A percentile compares a stretch with the other conserved stretches of the same genome.
Conservation (phyloP, 2,888 invertebrate species). For the Ctena decussata region DNA sequence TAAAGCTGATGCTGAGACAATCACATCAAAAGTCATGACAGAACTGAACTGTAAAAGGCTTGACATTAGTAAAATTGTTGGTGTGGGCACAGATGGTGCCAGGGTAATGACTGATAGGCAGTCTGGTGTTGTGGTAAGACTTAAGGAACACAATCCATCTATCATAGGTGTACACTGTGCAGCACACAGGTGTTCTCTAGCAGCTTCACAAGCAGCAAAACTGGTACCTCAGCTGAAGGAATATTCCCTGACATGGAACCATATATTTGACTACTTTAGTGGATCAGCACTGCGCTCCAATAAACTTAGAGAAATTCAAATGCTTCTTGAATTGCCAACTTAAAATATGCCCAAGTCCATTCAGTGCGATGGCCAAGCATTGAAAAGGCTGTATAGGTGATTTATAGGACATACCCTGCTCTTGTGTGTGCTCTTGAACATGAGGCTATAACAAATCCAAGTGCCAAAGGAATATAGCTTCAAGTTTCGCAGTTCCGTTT, state of each 20-base stretch:
- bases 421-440: conserved; percentile 39
- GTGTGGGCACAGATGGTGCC: conserved; percentile 47
- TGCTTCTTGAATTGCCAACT: conserved; percentile 41
- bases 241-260: conserved; percentile 22
- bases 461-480: conserved; percentile 48
- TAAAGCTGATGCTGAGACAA: conserved; percentile 27
- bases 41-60: conserved; percentile 38
- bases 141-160: conserved; percentile 26
- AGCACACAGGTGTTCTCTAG: conserved; percentile 37
- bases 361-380: conserved; percentile 61
- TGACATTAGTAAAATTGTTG: conserved; percentile 46
- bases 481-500: conserved; percentile 55
- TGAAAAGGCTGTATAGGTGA: conserved; percentile 46
- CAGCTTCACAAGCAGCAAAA: conserved; percentile 45
- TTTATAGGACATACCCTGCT: conserved; percentile 58
- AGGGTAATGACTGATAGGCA: conserved; percentile 47
- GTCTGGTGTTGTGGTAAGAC: conserved; percentile 29
- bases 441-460: conserved; percentile 38
- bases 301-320: conserved; percentile 44
- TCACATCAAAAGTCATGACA: conserved; percentile 16
- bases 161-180: conserved; percentile 48
- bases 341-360: conserved; percentile 55
- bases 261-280: conserved; percentile 36
- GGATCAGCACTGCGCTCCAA: conserved; percentile 48
- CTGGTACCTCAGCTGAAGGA: conserved; percentile 14